Evolutionary conservation across 2,797 vertebrate species (phyloP).

Genomic region (Rhincodon typus): DNA sequence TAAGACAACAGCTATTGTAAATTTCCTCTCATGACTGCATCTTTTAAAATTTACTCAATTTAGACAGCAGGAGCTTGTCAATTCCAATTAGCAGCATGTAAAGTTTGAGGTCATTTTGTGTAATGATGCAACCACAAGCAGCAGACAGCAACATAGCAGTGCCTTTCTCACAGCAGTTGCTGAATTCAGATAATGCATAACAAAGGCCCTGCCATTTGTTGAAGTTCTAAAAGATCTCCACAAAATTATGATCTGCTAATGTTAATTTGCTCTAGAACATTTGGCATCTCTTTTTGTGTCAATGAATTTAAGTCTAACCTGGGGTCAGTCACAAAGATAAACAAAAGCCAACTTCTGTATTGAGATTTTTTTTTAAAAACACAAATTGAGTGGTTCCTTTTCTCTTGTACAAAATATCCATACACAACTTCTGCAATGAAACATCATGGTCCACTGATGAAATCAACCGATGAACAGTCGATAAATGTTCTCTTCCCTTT

Average conservation of each 20-base stretch:
- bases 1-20: background rate
- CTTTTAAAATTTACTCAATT: background rate
- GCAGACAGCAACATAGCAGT: background rate
- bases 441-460: background rate
- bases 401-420: background rate
- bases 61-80: background rate
- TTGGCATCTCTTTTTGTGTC: background rate
- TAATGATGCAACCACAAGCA: background rate
- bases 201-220: background rate
- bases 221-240: background rate
- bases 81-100: background rate
- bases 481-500: background rate
- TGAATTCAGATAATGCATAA: background rate
- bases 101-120: background rate
- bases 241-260: background rate
- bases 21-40: background rate
- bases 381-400: background rate
- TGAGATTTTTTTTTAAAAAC: background rate
- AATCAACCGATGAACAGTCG: background rate
- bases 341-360: too few species aligned
- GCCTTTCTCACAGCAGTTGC: background rate
- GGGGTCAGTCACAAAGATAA: background rate
- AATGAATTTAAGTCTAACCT: background rate
- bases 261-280: background rate
- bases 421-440: background rate